These are phyloP conservation scores for Leistus spinibarbis DNA, from an alignment of 2,888 invertebrate species.

Conservation along the genomic window DNA sequence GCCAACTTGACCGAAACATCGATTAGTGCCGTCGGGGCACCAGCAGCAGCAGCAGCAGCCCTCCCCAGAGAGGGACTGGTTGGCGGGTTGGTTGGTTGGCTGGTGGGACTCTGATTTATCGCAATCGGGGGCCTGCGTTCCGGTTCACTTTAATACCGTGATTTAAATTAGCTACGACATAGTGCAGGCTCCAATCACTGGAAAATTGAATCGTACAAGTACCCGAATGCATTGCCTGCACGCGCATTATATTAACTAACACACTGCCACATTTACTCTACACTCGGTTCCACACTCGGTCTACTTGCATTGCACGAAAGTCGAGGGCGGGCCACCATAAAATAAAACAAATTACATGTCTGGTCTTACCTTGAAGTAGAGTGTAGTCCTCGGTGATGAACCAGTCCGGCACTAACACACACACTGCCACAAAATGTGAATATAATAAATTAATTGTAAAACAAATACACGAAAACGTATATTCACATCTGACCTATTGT, in stretches of 20 bases:
- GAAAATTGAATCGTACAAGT: conserved; percentile 55
- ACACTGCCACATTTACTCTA: no score
- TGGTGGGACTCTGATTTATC: conserved; percentile 58
- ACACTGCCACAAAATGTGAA: no score
- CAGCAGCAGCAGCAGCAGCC: background rate
- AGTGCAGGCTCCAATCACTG: conserved; percentile 55
- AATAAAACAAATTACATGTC: no score
- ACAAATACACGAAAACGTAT: no score
- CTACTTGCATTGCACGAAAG: no score
- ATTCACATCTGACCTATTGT: no score
- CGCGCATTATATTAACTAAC: background rate
- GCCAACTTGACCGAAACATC: conserved; percentile 36
- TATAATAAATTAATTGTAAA: no score
- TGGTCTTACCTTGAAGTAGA: no score
- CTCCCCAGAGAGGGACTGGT: conserved; percentile 23
- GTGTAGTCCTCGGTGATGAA: no score
- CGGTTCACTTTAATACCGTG: conserved; percentile 58
- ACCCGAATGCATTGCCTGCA: background rate
- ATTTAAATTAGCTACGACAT: conserved; percentile 57
- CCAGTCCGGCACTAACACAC: no score
- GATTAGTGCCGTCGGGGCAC: conserved; percentile 27
- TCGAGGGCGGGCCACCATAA: no score
- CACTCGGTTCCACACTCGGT: no score
- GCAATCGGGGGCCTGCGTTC: conserved; percentile 46
- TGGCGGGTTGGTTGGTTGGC: background rate